phyloP scores from a whole-genome alignment of 2,797 vertebrate species.

The Lophotriccus pileatus region DNA sequence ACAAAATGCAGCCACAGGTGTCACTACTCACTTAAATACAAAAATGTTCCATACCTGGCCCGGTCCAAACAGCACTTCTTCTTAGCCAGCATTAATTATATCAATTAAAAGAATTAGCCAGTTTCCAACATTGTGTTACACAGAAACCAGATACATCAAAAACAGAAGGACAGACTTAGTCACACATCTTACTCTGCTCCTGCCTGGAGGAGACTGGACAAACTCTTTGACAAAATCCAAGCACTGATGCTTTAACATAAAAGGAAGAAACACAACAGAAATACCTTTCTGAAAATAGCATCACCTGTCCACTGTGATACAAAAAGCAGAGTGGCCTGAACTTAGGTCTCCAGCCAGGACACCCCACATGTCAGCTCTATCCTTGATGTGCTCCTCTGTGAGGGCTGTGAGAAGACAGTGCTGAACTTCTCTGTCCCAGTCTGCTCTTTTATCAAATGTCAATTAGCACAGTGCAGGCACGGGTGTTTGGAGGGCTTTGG shows the following conservation, averaged over 20 bases:
- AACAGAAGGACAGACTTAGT: not conserved
- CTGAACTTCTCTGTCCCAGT: not conserved
- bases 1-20: not conserved
- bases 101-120: not conserved
- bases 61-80: not conserved
- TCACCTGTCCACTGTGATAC: fast-evolving
- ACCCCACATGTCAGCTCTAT: fast-evolving
- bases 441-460: fast-evolving
- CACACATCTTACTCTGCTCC: not conserved
- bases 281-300: not conserved
- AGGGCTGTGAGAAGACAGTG: fast-evolving
- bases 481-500: fast-evolving
- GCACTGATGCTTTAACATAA: not conserved
- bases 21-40: not conserved
- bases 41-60: not conserved
- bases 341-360: not conserved
- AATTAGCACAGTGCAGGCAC: fast-evolving
- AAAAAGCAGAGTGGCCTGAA: not conserved
- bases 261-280: not conserved
- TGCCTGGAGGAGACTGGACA: not conserved
- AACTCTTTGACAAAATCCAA: not conserved
- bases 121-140: fast-evolving
- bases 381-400: fast-evolving
- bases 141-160: fast-evolving
- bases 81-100: not conserved